Evolutionary conservation across 2,113 vertebrate genomes (phyloP), one percentile per base, ranked within the genome.

Genomic region (Scortum barcoo): DNA sequence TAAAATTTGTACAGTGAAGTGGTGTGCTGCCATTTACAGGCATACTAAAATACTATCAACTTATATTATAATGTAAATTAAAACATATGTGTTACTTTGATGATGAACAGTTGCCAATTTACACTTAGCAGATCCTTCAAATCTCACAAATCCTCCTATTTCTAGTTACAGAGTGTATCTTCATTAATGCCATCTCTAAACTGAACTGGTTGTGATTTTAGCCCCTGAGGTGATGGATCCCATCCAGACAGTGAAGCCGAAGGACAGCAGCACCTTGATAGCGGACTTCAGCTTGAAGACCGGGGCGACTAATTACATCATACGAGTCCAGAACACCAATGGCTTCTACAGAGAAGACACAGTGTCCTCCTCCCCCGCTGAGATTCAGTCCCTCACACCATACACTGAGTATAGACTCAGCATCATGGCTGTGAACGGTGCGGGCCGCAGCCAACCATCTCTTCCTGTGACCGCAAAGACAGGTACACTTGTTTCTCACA

Each of bases 251-350:
- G 96, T 96, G 40, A 97, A 95, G 86, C 95, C 97, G 48, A 97
- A 97, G 87, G 88, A 97, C 28, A 98, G 98, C 94, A 94, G 76
- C 67, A 97, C 96, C 33, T 94, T 99, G 91, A 97, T 96, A 0
- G 96, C 95, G 77, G 96, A 96, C 62, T 98, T 98, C 95, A 88
- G 75, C 30, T 30, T 65, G 0, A 93, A 93, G 14, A 80, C 93
- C 0, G 96, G 95, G 10, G 97, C 96, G 28, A 95, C 92, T 42
- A 62, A 92, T 44, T 99, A 99, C 65, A 76, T 97, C 51, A 88
- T 99, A 63, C 93, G 95, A 0, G 91, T 96, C 1, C 85, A 95
- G 88, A 82, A 83, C 57, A 0, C 14, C 2, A 78, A 94, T 1
- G 95, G 95, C 46, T 94, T 95, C 42, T 89, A 94, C 67, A 68